Conservation (phyloP, 2,113 vertebrate species). For the Dicaeum eximium region DNA sequence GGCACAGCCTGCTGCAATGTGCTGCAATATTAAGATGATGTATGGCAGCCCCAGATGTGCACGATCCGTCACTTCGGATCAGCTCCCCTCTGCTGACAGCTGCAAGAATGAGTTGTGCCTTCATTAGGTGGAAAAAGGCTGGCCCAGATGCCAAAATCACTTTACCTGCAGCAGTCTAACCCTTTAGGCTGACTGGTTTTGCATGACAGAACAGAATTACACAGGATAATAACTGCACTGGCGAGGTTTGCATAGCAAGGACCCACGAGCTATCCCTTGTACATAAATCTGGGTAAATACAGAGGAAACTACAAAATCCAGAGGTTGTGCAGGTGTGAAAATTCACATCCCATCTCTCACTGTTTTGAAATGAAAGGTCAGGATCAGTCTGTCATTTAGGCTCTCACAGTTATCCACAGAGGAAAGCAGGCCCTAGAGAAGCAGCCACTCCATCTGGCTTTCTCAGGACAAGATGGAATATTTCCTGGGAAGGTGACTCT, state of each 20-base stretch:
- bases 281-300: not conserved
- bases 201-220: not conserved
- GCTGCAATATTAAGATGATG: not conserved
- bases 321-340: not conserved
- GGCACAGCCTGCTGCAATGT: not conserved
- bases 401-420: not conserved
- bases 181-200: not conserved
- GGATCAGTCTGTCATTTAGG: not conserved
- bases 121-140: not conserved
- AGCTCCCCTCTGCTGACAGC: not conserved
- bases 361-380: not conserved
- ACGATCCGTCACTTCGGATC: not conserved
- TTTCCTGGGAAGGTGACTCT: not conserved
- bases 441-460: not conserved
- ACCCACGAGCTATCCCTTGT: not conserved
- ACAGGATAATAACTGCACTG: not conserved
- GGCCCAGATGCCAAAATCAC: not conserved
- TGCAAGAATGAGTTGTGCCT: not conserved
- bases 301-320: not conserved
- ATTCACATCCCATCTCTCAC: not conserved
- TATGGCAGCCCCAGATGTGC: not conserved
- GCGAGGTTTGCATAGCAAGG: not conserved
- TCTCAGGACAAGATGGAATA: not conserved
- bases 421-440: not conserved
- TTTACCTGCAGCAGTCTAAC: not conserved